Evolutionary conservation across 2,797 vertebrate genomes (phyloP), one percentile per base, ranked within the genome.

Genomic region (Rhinella marina): DNA sequence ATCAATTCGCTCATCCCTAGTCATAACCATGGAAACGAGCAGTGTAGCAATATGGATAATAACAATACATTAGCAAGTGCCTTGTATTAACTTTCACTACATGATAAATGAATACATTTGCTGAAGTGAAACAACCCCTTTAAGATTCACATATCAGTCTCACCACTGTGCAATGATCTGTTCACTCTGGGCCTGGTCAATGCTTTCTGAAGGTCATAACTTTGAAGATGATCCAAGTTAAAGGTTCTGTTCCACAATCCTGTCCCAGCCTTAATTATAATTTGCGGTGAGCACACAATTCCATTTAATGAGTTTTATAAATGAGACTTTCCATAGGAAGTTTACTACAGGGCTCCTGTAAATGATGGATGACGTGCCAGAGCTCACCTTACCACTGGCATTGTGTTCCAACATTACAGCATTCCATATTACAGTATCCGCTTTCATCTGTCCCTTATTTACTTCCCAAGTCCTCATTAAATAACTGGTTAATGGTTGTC

Each of bases 361-460:
- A 62, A 13, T 19, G 32, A 50, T 16, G 12, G 21, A 64, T 48
- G 19, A 23, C 41, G 19, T 59, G 25, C 7, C 77, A 56, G 19
- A 41, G 32, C 56, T 12, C 29, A 76, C 8, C 57, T 77, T 48
- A 52, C 73, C 54, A 27, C 21, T 11, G 21, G 14, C 16, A n/a
- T 12, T 73, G 14, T 59, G 21, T 52, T 61, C 1, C 10, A 32
- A 14, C 59, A 41, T 59, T 27, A 8, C 41, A 12, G 57, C 72
- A 27, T 57, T 50, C 50, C 23, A 62, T 14, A 62, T 76, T 2
- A 3, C 32, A 32, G 32, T n/a, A 48, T 84, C 77, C 50, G 56
- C 83, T 76, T 85, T 85, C 57, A 85, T 76, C 32, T 84, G 13
- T 66, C 66, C 27, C 61, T 77, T 77, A 73, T 25, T 76, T 59